phyloP scores from a whole-genome alignment of 1,140 invertebrate species.

The Hypothenemus hampei region DNA sequence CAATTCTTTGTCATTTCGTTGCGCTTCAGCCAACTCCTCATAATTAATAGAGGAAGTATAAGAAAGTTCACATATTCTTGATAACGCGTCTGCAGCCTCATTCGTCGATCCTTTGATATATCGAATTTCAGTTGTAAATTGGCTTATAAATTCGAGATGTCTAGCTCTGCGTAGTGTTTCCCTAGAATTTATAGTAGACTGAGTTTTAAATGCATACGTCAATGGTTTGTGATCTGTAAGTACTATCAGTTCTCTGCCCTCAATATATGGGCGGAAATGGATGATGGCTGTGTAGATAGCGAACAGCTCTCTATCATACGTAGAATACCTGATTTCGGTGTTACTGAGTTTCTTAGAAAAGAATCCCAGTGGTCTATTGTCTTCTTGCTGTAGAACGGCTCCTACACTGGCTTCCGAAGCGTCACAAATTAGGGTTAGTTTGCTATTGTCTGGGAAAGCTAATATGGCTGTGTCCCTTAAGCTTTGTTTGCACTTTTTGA shows the following conservation, averaged over 20 bases:
- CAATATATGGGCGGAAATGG: no score
- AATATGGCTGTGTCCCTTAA: background rate
- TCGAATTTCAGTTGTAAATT: background rate
- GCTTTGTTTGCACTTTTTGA: background rate
- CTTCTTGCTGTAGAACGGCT: no score
- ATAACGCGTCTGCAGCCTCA: background rate
- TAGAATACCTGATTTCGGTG: no score
- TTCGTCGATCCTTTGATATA: background rate
- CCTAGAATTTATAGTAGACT: background rate
- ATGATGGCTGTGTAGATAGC: no score
- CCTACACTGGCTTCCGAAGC: background rate
- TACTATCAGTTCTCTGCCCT: background rate
- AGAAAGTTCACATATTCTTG: background rate
- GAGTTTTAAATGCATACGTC: background rate
- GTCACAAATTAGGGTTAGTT: background rate
- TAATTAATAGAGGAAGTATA: background rate
- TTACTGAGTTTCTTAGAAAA: slow-evolving; percentile 43
- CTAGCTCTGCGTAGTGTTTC: background rate
- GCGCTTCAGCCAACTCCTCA: background rate
- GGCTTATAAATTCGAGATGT: background rate
- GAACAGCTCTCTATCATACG: slow-evolving; percentile 37
- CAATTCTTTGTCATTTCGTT: no score
- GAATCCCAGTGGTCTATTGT: slow-evolving; percentile 43
- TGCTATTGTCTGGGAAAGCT: background rate
- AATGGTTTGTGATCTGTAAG: background rate